These are phyloP conservation scores for Salvelinus fontinalis DNA, from an alignment of 2,113 vertebrate species.

Conservation along the genomic window DNA sequence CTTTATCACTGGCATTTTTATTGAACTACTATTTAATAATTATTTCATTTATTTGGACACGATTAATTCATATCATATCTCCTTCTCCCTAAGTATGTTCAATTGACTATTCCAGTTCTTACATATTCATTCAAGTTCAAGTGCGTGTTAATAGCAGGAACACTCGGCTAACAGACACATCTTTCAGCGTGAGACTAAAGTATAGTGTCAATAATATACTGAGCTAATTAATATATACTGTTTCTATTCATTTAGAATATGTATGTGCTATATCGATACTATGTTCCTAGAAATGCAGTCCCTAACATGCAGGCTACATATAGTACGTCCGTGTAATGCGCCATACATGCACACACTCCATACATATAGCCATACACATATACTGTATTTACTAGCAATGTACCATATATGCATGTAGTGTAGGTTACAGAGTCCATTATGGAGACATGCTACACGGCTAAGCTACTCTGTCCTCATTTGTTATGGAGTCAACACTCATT, in stretches of 20 bases:
- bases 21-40: background rate
- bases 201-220: background rate
- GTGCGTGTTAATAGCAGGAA: background rate
- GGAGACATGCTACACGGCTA: background rate
- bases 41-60: background rate
- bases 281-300: background rate
- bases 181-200: background rate
- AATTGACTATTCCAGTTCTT: background rate
- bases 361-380: background rate
- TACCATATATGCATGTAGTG: no score
- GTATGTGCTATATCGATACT: background rate
- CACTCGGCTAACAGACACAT: background rate
- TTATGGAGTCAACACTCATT: constrained; percentile 18
- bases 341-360: no score
- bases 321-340: background rate
- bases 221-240: background rate
- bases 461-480: background rate
- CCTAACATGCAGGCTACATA: background rate
- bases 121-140: background rate
- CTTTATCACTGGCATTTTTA: background rate
- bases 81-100: background rate
- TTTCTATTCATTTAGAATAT: background rate
- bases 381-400: background rate
- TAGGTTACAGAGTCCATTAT: background rate
- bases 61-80: no score